Percentiles rank a stretch among this genome's conserved stretches.
Evolutionary conservation across 2,113 vertebrate species (phyloP).

Genomic region (Gracilinanus agilis): DNA sequence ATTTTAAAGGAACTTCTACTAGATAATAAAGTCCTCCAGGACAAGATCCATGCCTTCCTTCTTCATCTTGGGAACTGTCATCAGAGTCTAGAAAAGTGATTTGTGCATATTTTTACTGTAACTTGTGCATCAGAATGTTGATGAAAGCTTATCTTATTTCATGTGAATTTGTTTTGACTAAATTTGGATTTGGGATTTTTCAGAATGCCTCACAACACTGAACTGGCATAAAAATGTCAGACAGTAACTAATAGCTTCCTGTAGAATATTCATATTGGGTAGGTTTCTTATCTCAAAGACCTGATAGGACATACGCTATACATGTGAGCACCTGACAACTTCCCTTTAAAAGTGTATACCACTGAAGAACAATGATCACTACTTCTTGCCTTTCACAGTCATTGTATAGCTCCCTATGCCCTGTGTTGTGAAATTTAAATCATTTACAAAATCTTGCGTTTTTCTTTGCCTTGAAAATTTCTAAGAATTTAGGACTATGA

Average conservation of each 20-base stretch:
- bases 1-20: not conserved
- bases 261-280: conserved; percentile 59
- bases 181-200: conserved; percentile 48
- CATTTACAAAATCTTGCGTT: not conserved
- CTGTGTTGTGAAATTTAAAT: conserved; percentile 35
- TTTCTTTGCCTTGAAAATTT: not conserved
- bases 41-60: not conserved
- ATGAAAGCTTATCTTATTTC: conserved; percentile 43
- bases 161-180: conserved; percentile 64
- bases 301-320: conserved; percentile 43
- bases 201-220: conserved; percentile 29
- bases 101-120: not conserved
- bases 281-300: conserved; percentile 57
- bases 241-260: conserved; percentile 65
- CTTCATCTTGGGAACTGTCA: not conserved
- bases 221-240: conserved; percentile 60
- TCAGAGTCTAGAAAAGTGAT: not conserved
- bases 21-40: not conserved
- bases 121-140: not conserved
- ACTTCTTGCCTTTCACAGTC: conserved; percentile 2
- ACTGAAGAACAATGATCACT: conserved; percentile 30
- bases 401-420: conserved; percentile 8
- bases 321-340: conserved; percentile 36
- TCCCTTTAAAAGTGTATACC: conserved; percentile 40
- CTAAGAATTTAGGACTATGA: conserved; percentile 59